These are phyloP conservation scores for Montipora foliosa DNA, from an alignment of 64 coral and sea anemone genomes.

Conservation along the genomic window DNA sequence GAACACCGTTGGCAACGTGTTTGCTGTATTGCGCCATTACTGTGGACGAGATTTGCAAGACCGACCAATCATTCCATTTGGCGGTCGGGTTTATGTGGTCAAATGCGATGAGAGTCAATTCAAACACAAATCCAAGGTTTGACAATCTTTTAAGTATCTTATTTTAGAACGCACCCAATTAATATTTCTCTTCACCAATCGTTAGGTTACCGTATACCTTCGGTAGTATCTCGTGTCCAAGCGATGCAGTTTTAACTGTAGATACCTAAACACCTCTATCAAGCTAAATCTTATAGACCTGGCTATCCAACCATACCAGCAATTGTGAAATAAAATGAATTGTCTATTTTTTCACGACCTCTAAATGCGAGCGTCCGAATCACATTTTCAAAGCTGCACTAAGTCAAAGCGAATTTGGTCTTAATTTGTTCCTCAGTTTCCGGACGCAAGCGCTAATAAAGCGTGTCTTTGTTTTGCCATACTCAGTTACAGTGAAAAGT, in stretches of 20 bases:
- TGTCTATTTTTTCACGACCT: not conserved
- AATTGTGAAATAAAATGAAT: not conserved
- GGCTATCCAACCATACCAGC: not conserved
- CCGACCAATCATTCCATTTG: conserved; percentile 28
- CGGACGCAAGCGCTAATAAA: not conserved
- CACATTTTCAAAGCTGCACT: not conserved
- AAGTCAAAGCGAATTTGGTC: not conserved
- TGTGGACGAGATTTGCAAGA: conserved; percentile 16
- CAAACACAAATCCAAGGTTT: conserved; percentile 60
- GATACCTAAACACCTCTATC: not conserved
- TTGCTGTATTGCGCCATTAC: not conserved
- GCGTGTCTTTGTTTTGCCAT: not conserved
- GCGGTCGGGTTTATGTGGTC: conserved; percentile 12
- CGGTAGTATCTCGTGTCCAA: not conserved
- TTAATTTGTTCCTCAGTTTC: not conserved
- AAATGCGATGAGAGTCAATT: conserved; percentile 69
- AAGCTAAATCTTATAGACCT: not conserved
- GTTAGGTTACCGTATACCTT: not conserved
- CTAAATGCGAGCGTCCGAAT: not conserved
- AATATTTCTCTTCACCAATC: not conserved
- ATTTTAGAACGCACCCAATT: not conserved
- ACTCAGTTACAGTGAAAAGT: not conserved
- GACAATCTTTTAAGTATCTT: not conserved
- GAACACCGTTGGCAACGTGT: conserved; percentile 35
- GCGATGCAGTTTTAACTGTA: not conserved